A percentile compares a stretch with the other conserved stretches of the same genome.
Evolutionary conservation across 2,113 vertebrate species (phyloP).

Genomic region (Engraulis encrasicolus): DNA sequence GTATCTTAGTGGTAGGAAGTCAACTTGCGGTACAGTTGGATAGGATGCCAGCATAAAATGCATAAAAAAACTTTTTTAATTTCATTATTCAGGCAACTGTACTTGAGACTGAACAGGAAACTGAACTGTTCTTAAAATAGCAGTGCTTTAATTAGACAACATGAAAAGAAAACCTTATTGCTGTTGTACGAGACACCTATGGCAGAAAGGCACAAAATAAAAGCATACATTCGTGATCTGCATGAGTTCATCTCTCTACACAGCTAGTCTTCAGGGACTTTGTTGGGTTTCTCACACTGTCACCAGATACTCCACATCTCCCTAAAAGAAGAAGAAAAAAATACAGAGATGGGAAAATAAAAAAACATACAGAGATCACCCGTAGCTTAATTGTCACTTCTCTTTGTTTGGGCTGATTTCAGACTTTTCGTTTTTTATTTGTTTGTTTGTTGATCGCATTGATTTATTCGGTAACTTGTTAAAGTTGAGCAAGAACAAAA

Average conservation of each 20-base stretch:
- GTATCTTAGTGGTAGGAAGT: neutral
- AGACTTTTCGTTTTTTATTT: slow-evolving; percentile 45
- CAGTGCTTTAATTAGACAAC: neutral
- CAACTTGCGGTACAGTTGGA: neutral
- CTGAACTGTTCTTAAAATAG: too few species aligned
- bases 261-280: neutral
- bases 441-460: slow-evolving; percentile 54
- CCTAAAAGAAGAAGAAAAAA: slow-evolving; percentile 40
- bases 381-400: slow-evolving; percentile 46
- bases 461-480: slow-evolving; percentile 43
- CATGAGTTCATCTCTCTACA: neutral
- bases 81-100: too few species aligned
- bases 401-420: slow-evolving; percentile 48
- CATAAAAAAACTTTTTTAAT: too few species aligned
- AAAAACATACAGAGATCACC: slow-evolving; percentile 30
- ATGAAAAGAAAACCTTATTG: neutral
- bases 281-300: slow-evolving; percentile 43
- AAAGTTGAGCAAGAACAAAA: slow-evolving; percentile 41
- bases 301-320: slow-evolving; percentile 31
- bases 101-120: too few species aligned
- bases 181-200: neutral
- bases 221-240: neutral
- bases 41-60: neutral
- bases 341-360: neutral
- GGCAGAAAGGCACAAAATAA: neutral